Conservation (phyloP, 2,888 invertebrate genomes). For the Microdon myrmicae region DNA sequence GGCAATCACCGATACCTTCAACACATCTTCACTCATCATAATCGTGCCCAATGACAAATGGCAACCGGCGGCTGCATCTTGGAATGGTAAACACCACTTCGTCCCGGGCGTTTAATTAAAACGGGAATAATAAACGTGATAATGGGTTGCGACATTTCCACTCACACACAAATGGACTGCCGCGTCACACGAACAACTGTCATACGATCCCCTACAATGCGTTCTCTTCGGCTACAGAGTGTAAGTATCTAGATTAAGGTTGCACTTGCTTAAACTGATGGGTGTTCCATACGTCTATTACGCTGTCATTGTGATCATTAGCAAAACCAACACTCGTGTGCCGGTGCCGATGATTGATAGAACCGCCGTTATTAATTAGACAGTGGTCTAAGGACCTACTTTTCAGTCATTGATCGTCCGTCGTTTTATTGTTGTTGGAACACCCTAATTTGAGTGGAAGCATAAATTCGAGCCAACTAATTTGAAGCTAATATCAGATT, state of each 20-base stretch:
- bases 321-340: conserved; percentile 50
- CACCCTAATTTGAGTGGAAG: conserved; percentile 19
- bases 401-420: conserved; percentile 44
- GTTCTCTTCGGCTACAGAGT: conserved; percentile 53
- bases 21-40: conserved; percentile 52
- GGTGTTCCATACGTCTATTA: conserved; percentile 31
- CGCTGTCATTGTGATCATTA: conserved; percentile 44
- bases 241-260: conserved; percentile 55
- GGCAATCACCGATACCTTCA: conserved; percentile 47
- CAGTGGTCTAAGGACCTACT: conserved; percentile 53
- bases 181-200: too few species aligned
- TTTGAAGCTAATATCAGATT: conserved; percentile 53
- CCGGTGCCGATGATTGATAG: conserved; percentile 34
- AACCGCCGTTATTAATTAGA: conserved; percentile 31
- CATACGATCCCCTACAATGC: too few species aligned
- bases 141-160: conserved; percentile 47
- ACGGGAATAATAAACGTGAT: conserved; percentile 47
- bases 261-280: conserved; percentile 45
- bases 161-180: too few species aligned
- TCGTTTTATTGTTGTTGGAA: conserved; percentile 41
- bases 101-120: conserved; percentile 45
- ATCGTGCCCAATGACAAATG: conserved; percentile 51
- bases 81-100: conserved; percentile 25
- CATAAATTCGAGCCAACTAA: conserved; percentile 52
- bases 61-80: conserved; percentile 50